Base-by-base conservation (phyloP, 2,113 vertebrate species). In the Phyllostomus hastatus region DNA sequence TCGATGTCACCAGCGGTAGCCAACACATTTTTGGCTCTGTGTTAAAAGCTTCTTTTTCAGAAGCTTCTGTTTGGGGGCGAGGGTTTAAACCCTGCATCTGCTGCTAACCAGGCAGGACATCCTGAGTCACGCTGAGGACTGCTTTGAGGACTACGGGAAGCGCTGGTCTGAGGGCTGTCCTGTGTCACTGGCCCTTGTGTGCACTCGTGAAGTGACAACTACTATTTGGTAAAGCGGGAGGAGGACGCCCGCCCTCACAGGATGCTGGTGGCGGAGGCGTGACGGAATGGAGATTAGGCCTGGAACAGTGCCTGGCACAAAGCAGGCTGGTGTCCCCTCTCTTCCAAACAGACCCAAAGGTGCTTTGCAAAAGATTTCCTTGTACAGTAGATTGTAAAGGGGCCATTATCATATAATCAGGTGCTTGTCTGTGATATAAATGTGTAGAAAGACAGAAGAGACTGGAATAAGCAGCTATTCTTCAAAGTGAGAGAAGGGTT, bases 341-440 rank as follows among this genome's bases (percentile, higher is more conserved):
- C 19, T 66, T 64, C 75, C 43, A 41, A 46, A 69, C 1, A 78
- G 28, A 89, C 7, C 24, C 19, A 20, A 75, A 76, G 8, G 22
- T 73, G 48, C 16, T 67, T 35, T 66, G 87, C 26, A 41, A 66
- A 79, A 9, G 33, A 59, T 26, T n/a, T 26, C 17, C 43, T 2
- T n/a, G 6, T 28, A 8, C 64, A 67, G 8, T 28, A 4, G 38
- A 38, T 1, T 8, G 22, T 8, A 66, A 69, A 69, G 57, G 67
- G 28, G 7, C 26, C 20, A 12, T 19, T 20, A 66, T 26, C 2
- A 2, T 17, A 59, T 2, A 46, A 22, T 2, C 33, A 7, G 0
- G 9, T 38, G 83, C 31, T 75, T 26, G 16, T 57, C 28, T n/a
- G 20, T 10, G 38, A 52, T 2, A 2, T 20, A 33, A 66, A 28